Base-by-base conservation (phyloP, 23 tunicate species). In the Trididemnum clinides region DNA sequence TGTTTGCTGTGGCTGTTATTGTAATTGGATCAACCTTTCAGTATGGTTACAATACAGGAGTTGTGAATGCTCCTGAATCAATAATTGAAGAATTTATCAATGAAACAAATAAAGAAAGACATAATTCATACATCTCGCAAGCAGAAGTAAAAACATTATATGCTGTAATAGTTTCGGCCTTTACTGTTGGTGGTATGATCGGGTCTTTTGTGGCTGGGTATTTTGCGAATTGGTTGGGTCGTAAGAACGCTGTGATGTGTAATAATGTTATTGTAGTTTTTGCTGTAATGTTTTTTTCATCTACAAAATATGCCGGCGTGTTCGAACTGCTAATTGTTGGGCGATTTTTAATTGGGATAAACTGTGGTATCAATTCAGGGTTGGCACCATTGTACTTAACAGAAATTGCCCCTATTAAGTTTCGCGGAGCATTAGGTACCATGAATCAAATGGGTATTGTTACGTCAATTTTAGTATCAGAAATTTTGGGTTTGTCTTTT, bases 101-200 rank as follows among this genome's bases (percentile, higher is more conserved):
- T 58, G 77, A 58, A 0, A 85, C 87, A 7, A 80, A 80, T 39
- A 21, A 28, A 69, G 37, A 69, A 6, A 28, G 37, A 21, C 21
- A 82, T 64, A 50, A 39, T 0, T 10, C n/a, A 6, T 82, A 23
- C 2, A 36, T 64, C 39, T 36, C 28, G 10, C 75, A 36, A 28
- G 33, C 58, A 23, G 37, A 10, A 21, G 1, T 85, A 27, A 90
- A 80, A 30, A n/a, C 81, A 27, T 30, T 85, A 31, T 90, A 80
- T 80, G 87, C 72, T 34, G 20, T 86, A 34, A 80, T 85, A 20
- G 90, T 86, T 30, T 86, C 95, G 0, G 72, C 86, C 57, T 85
- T 86, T 79, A 90, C 95, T 50, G 73, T 90, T 58, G 95, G 95
- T 31, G 95, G 95, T 21, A 90, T 90, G 95, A 35, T 86, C 22